Conservation (phyloP, 2,888 invertebrate genomes). For the Diloba caeruleocephala region DNA sequence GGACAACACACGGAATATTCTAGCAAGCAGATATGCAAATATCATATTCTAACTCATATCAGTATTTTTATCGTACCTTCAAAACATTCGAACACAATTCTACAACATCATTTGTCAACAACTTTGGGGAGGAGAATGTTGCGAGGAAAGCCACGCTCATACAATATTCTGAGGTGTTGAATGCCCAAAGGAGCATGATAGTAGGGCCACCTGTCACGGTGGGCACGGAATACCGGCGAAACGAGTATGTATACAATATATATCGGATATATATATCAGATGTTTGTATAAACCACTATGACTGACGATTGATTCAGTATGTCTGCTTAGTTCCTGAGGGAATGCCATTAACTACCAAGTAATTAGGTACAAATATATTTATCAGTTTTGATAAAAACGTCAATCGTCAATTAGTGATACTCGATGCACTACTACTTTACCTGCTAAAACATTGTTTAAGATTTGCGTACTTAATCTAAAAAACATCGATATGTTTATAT, state of each 20-base stretch:
- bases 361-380: too few species aligned
- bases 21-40: too few species aligned
- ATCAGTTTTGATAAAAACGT: too few species aligned
- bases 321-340: neutral
- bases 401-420: too few species aligned
- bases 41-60: too few species aligned
- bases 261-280: neutral
- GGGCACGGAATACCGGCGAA: constrained; percentile 17
- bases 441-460: constrained; percentile 4
- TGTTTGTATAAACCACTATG: neutral
- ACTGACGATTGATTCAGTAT: neutral
- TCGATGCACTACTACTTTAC: too few species aligned
- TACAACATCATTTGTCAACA: constrained; percentile 43
- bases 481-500: constrained; percentile 4
- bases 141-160: constrained; percentile 38
- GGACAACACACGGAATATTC: too few species aligned
- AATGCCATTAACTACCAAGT: neutral
- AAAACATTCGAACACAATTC: constrained; percentile 36
- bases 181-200: constrained; percentile 40
- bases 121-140: constrained; percentile 24
- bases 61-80: too few species aligned
- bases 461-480: constrained; percentile 9
- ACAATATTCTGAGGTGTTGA: constrained; percentile 39
- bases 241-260: constrained; percentile 5
- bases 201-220: constrained; percentile 34